These are phyloP conservation scores for Genyomyrus donnyi DNA, from an alignment of 2,113 vertebrate species.

Conservation along the genomic window DNA sequence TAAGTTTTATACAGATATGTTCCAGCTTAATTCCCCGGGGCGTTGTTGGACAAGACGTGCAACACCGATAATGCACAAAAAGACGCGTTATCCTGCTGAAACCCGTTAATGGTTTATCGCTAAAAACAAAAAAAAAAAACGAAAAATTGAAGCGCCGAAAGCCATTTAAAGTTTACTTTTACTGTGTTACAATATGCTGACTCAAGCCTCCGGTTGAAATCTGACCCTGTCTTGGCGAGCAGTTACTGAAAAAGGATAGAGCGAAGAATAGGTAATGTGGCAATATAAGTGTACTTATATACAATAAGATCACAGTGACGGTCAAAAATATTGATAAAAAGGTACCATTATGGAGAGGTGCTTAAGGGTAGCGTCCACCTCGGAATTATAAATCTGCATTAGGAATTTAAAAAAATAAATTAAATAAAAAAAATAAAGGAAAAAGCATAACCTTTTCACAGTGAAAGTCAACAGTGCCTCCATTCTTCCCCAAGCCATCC, in stretches of 20 bases:
- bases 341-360: neutral
- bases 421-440: neutral
- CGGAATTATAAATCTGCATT: neutral
- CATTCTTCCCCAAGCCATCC: neutral
- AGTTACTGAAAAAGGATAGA: neutral
- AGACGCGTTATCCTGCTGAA: neutral
- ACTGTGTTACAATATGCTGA: neutral
- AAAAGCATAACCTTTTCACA: neutral
- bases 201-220: neutral
- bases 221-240: neutral
- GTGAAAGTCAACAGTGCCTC: neutral
- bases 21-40: neutral
- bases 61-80: neutral
- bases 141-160: neutral
- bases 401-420: neutral
- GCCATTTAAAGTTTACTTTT: neutral
- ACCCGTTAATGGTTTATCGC: neutral
- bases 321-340: neutral
- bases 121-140: neutral
- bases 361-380: neutral
- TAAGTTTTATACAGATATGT: neutral
- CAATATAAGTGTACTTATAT: neutral
- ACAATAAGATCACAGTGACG: neutral
- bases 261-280: neutral
- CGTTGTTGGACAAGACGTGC: neutral